Percentiles rank a stretch among this genome's conserved stretches.
Conservation (phyloP, 2,888 invertebrate genomes). For the Priocnemis perturbator region DNA sequence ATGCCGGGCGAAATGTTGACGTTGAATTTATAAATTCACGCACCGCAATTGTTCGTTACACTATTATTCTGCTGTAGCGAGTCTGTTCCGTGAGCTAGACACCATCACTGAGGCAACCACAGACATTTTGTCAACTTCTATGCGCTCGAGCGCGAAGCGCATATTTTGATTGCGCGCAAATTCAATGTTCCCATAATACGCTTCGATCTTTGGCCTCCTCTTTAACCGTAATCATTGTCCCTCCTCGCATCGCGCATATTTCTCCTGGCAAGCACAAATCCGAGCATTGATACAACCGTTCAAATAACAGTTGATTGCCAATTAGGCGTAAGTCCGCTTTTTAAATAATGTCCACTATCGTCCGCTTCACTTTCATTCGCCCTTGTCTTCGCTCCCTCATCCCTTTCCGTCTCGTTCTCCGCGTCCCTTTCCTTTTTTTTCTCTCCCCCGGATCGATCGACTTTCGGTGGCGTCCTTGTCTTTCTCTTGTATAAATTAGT, state of each 20-base stretch:
- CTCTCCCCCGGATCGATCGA: conserved; percentile 58
- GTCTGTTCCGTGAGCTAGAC: too few relatives aligned
- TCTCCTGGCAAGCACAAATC: conserved; percentile 46
- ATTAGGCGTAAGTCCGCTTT: conserved; percentile 67
- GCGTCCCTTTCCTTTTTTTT: conserved; percentile 13
- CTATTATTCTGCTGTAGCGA: too few relatives aligned
- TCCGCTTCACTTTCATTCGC: conserved; percentile 43
- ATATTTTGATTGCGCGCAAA: too few relatives aligned
- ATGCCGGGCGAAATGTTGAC: conserved; percentile 30
- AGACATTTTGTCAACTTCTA: too few relatives aligned
- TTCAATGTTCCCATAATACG: too few relatives aligned
- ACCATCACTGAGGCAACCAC: too few relatives aligned
- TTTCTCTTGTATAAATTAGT: conserved; percentile 75
- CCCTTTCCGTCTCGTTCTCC: conserved; percentile 10
- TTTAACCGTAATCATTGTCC: too few relatives aligned
- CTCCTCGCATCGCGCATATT: conserved; percentile 33
- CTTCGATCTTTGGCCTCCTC: too few relatives aligned
- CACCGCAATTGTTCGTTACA: too few relatives aligned
- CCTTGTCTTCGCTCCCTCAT: conserved; percentile 24
- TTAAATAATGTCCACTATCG: conserved; percentile 63
- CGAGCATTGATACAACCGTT: conserved; percentile 55
- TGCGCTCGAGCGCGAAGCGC: too few relatives aligned
- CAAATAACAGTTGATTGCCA: conserved; percentile 73
- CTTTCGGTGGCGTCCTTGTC: conserved; percentile 70
- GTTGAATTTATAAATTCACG: too few relatives aligned